Conservation (phyloP, 2,113 vertebrate genomes). For the Gadus chalcogrammus region DNA sequence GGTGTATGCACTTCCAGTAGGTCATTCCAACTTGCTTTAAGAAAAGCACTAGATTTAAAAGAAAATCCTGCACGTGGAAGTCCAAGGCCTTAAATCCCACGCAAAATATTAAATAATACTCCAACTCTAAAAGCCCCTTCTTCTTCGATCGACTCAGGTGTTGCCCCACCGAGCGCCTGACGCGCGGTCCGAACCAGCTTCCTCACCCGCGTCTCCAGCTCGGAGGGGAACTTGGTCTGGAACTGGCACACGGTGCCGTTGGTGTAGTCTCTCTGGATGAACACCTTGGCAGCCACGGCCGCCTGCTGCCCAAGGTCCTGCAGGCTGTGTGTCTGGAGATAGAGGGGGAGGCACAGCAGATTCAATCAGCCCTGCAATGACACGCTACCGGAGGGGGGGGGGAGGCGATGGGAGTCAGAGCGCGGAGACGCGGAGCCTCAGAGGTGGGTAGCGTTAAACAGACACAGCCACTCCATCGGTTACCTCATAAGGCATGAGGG, state of each 20-base stretch:
- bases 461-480: too few relatives aligned
- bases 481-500: too few relatives aligned
- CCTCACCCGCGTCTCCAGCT: conserved; percentile 93
- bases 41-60: too few relatives aligned
- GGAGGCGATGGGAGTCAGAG: too few relatives aligned
- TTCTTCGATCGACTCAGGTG: neutral
- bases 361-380: too few relatives aligned
- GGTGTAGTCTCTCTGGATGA: conserved; percentile 93
- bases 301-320: conserved; percentile 92
- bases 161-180: neutral
- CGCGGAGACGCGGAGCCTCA: too few relatives aligned
- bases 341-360: too few relatives aligned
- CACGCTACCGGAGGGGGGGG: too few relatives aligned
- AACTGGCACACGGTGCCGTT: conserved; percentile 96
- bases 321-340: conserved; percentile 81
- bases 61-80: too few relatives aligned
- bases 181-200: conserved; percentile 31
- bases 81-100: neutral
- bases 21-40: too few relatives aligned
- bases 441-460: too few relatives aligned
- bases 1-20: too few relatives aligned
- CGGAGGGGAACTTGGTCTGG: conserved; percentile 93
- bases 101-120: neutral
- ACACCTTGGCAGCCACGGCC: conserved; percentile 90
- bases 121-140: neutral